Conservation (phyloP, 1,140 invertebrate species). For the Hermatobates lingyangjiaoensis region DNA sequence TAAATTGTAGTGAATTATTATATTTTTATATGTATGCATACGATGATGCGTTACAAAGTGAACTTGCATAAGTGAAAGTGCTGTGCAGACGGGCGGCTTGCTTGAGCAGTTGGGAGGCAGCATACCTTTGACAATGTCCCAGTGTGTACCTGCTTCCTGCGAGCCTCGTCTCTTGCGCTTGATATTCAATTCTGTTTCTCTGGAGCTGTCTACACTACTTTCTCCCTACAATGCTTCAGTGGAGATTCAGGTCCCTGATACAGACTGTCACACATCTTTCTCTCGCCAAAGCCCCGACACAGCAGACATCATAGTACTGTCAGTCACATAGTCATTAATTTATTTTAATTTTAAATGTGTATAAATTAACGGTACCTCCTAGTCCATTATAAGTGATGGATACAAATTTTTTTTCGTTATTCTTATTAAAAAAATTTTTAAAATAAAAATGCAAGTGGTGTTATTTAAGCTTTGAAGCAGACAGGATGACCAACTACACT, state of each 20-base stretch:
- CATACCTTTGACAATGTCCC: conserved; percentile 1
- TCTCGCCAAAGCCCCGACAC: not conserved
- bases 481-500: no score
- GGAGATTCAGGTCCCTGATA: not conserved
- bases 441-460: no score
- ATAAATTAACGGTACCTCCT: no score
- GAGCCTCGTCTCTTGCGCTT: not conserved
- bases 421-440: no score
- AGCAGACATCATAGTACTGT: not conserved
- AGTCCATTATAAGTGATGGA: no score
- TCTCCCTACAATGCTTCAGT: not conserved
- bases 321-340: conserved; percentile 1
- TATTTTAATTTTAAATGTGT: no score
- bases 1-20: no score
- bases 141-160: conserved; percentile 6
- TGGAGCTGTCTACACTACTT: not conserved
- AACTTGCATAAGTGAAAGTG: no score
- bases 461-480: no score
- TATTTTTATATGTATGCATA: no score
- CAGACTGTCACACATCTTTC: not conserved
- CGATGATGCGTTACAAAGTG: no score
- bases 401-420: no score
- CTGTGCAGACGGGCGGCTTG: not conserved
- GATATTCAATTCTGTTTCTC: not conserved
- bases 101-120: not conserved